These are phyloP conservation scores for Monopis laevigella DNA, from an alignment of 2,888 invertebrate genomes.

Conservation along the genomic window DNA sequence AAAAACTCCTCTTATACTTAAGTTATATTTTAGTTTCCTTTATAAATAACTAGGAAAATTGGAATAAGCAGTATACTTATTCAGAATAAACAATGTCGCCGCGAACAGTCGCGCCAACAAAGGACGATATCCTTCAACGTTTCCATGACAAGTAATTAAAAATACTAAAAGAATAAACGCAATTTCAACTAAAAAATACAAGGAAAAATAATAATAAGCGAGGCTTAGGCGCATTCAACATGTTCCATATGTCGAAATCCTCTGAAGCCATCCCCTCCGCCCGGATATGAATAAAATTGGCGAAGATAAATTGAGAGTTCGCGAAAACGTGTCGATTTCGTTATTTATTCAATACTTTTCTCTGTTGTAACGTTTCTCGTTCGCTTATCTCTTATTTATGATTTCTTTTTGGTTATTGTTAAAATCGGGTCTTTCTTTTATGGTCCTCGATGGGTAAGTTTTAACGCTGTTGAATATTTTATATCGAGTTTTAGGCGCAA, in stretches of 20 bases:
- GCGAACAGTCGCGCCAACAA: no score
- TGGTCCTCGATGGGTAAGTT: conserved; percentile 8
- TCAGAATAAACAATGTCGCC: no score
- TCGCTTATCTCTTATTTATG: conserved; percentile 51
- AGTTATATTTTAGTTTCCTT: no score
- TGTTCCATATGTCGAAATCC: conserved; percentile 46
- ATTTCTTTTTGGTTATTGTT: conserved; percentile 42
- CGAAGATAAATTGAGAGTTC: conserved; percentile 58
- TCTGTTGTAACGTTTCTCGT: conserved; percentile 48
- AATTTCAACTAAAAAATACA: neutral
- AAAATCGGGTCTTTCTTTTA: conserved; percentile 13
- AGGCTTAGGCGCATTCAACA: conserved; percentile 38
- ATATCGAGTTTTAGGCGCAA: conserved; percentile 4
- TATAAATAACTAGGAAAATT: no score
- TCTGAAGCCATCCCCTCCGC: conserved; percentile 44
- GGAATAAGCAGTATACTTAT: no score
- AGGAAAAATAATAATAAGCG: conserved; percentile 34
- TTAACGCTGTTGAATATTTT: conserved; percentile 8
- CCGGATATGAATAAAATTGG: conserved; percentile 58
- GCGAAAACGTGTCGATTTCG: conserved; percentile 61
- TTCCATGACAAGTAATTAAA: conserved; percentile 1
- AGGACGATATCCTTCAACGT: no score
- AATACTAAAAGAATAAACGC: neutral
- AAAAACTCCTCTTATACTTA: no score
- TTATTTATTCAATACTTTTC: conserved; percentile 61